A percentile compares a stretch with the other conserved stretches of the same genome.
Evolutionary conservation across 2,888 invertebrate genomes (phyloP).

Genomic region (Cotesia congregata): DNA sequence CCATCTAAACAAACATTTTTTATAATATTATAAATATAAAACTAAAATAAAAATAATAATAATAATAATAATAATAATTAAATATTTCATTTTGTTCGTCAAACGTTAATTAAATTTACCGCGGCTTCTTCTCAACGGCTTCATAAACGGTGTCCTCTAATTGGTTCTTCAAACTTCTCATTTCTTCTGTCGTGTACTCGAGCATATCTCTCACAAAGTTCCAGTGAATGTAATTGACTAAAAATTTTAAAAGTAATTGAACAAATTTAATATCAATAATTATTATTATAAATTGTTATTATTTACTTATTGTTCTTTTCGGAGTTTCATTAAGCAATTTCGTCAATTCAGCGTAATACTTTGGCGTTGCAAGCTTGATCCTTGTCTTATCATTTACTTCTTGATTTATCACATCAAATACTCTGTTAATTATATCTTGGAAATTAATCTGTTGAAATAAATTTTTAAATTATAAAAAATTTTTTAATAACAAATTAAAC

Average conservation of each 20-base stretch:
- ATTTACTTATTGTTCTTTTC: conserved; percentile 39
- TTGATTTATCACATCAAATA: conserved; percentile 26
- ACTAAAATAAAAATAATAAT: no score
- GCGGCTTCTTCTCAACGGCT: conserved; percentile 32
- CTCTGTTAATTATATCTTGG: conserved; percentile 11
- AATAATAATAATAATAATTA: no score
- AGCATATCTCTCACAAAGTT: conserved; percentile 42
- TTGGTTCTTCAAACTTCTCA: conserved; percentile 29
- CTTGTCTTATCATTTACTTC: conserved; percentile 14
- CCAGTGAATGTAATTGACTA: conserved; percentile 48
- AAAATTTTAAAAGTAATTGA: neutral
- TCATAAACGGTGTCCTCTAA: conserved; percentile 30
- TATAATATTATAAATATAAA: no score
- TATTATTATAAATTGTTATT: neutral
- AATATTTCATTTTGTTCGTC: no score
- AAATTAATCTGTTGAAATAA: conserved; percentile 10
- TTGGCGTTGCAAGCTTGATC: neutral
- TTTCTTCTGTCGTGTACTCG: conserved; percentile 39
- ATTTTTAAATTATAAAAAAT: no score
- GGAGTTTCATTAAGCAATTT: conserved; percentile 32
- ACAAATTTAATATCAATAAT: neutral
- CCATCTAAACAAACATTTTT: conserved; percentile 33
- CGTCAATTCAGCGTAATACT: conserved; percentile 23
- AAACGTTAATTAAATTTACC: conserved; percentile 30
- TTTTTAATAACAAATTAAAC: no score